Percentiles rank a stretch among this genome's conserved stretches.
Conservation (phyloP, 2,113 vertebrate species). For the Etheostoma cragini region DNA sequence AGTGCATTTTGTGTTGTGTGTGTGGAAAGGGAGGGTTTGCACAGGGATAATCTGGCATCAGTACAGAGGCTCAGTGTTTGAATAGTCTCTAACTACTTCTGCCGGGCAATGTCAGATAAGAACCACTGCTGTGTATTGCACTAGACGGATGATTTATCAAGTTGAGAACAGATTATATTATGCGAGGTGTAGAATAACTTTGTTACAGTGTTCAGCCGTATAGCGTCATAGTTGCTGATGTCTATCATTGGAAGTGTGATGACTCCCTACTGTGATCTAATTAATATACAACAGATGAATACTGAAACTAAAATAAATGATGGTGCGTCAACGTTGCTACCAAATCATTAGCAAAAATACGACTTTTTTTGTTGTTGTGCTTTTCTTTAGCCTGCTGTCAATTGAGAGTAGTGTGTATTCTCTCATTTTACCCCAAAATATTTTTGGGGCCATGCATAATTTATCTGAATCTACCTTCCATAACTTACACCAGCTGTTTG, state of each 20-base stretch:
- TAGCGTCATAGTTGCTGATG: conserved; percentile 16
- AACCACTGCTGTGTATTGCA: conserved; percentile 52
- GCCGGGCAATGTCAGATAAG: conserved; percentile 63
- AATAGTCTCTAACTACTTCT: conserved; percentile 69
- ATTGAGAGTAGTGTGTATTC: conserved; percentile 5
- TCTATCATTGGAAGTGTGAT: conserved; percentile 11
- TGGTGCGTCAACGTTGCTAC: neutral
- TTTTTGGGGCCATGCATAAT: conserved; percentile 29
- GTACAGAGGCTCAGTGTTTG: conserved; percentile 55
- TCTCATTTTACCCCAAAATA: conserved; percentile 6
- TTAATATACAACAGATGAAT: conserved; percentile 21
- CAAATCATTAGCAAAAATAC: conserved; percentile 36
- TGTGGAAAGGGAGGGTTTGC: neutral
- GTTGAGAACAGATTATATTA: conserved; percentile 47
- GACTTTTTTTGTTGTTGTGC: conserved; percentile 58
- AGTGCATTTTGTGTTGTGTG: conserved; percentile 34
- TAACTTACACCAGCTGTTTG: conserved; percentile 15
- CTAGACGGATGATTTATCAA: conserved; percentile 59
- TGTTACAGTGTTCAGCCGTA: conserved; percentile 44
- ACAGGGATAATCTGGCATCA: conserved; percentile 56
- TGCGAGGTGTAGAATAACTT: conserved; percentile 52
- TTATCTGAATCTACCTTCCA: neutral
- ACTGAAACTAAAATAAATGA: conserved; percentile 10
- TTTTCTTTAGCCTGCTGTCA: conserved; percentile 55
- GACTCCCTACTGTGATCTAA: conserved; percentile 18